Evolutionary conservation across 64 coral and sea anemone genomes (phyloP).

Genomic region (Montipora cactus): DNA sequence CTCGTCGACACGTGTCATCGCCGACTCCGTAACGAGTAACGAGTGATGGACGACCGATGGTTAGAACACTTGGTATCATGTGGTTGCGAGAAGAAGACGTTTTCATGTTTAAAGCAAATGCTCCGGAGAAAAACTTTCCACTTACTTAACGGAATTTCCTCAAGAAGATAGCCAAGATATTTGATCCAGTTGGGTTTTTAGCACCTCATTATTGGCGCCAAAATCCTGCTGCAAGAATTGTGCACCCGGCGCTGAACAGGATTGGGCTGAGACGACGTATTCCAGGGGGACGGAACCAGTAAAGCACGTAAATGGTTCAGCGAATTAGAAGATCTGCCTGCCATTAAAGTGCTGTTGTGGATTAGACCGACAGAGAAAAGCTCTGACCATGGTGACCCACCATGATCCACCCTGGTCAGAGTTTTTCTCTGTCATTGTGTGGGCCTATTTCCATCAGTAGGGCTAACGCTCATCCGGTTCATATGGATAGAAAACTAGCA

Average conservation of each 20-base stretch:
- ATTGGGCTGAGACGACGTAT: slow-evolving; percentile 42
- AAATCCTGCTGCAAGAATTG: slow-evolving; percentile 65
- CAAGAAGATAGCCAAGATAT: slow-evolving; percentile 29
- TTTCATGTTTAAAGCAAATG: not conserved
- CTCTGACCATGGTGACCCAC: too few species aligned
- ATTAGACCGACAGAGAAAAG: too few species aligned
- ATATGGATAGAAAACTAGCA: too few species aligned
- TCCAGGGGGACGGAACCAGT: slow-evolving; percentile 4
- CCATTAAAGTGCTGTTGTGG: not conserved
- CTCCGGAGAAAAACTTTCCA: not conserved
- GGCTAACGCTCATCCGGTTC: too few species aligned
- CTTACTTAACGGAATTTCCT: slow-evolving; percentile 48
- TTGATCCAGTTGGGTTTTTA: slow-evolving; percentile 57
- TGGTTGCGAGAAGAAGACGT: not conserved
- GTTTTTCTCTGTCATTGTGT: too few species aligned
- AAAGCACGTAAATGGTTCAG: slow-evolving; percentile 9
- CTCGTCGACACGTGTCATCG: too few species aligned
- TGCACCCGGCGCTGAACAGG: slow-evolving; percentile 9
- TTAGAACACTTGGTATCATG: slow-evolving; percentile 7
- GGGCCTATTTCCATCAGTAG: too few species aligned
- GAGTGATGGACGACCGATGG: not conserved
- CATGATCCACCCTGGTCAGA: too few species aligned
- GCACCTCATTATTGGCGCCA: slow-evolving; percentile 49
- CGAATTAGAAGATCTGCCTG: not conserved
- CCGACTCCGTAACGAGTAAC: not conserved